A percentile compares a stretch with the other conserved stretches of the same genome.
These are phyloP conservation scores for Chrysomallon squamiferum DNA, from an alignment of 1,140 invertebrate species.

Conservation along the genomic window DNA sequence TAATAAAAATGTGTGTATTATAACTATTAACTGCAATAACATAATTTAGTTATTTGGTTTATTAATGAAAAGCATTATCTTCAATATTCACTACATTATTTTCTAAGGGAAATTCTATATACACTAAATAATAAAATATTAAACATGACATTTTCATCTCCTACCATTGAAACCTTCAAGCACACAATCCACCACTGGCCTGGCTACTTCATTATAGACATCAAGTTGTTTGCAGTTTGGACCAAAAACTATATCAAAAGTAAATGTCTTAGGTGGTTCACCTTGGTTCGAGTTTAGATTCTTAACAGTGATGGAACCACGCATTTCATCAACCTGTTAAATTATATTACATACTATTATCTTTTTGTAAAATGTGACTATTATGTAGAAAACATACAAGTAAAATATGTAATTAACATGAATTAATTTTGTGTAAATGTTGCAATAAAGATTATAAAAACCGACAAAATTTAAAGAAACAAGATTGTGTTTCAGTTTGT, in stretches of 20 bases:
- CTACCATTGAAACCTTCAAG: slow-evolving; percentile 91
- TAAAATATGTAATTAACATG: not conserved
- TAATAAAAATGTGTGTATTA: too few species aligned
- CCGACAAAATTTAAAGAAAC: too few species aligned
- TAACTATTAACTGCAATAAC: too few species aligned
- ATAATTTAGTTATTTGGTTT: too few species aligned
- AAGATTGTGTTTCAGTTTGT: too few species aligned
- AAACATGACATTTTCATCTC: too few species aligned
- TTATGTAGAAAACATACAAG: not conserved
- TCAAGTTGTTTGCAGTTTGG: slow-evolving; percentile 75
- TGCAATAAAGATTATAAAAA: not conserved
- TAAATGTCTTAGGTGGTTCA: slow-evolving; percentile 79
- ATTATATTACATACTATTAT: not conserved
- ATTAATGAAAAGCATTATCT: too few species aligned
- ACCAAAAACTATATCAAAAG: slow-evolving; percentile 78
- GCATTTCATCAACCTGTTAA: slow-evolving; percentile 73
- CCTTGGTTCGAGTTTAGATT: slow-evolving; percentile 69
- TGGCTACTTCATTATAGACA: slow-evolving; percentile 88
- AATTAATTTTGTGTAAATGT: not conserved
- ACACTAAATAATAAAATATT: too few species aligned
- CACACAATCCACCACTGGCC: slow-evolving; percentile 91
- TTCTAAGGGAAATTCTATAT: too few species aligned
- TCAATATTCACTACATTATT: too few species aligned
- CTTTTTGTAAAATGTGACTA: not conserved
- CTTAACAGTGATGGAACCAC: slow-evolving; percentile 79